A percentile compares a stretch with the other conserved stretches of the same genome.
phyloP scores from a whole-genome alignment of 30 jellyfish, hydroid and myxozoan species.

The Nemopilema nomurai region DNA sequence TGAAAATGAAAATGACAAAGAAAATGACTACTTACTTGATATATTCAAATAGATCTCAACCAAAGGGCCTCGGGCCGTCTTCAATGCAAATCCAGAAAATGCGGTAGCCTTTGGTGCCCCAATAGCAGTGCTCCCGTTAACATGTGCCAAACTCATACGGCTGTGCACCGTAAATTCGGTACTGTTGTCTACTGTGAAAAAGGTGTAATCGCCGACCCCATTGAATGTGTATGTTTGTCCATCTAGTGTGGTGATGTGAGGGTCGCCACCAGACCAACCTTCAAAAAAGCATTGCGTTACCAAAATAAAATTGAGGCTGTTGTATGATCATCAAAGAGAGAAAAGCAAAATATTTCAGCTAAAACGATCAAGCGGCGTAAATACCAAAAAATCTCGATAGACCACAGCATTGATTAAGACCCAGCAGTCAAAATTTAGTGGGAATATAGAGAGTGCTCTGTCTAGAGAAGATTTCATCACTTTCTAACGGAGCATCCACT shows the following conservation, averaged over 20 bases:
- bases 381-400: too few species aligned
- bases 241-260: constrained; percentile 62
- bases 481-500: too few species aligned
- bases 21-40: constrained; percentile 21
- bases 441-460: too few species aligned
- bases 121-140: background rate
- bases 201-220: constrained; percentile 63
- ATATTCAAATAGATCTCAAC: constrained; percentile 57
- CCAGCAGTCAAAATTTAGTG: too few species aligned
- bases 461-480: too few species aligned
- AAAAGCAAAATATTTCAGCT: too few species aligned
- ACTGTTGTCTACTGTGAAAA: constrained; percentile 11
- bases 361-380: too few species aligned
- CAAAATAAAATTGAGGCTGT: too few species aligned
- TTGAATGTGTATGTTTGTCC: constrained; percentile 64
- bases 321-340: too few species aligned
- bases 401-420: too few species aligned
- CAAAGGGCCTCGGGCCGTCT: constrained; percentile 11
- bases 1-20: too few species aligned
- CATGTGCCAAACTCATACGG: constrained; percentile 55
- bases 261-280: constrained; percentile 67
- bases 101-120: constrained; percentile 54
- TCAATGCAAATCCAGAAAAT: constrained; percentile 59
- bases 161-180: constrained; percentile 29
- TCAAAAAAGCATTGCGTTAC: too few species aligned